Conservation (phyloP, 2,797 vertebrate genomes). For the Bradypodion ventrale region DNA sequence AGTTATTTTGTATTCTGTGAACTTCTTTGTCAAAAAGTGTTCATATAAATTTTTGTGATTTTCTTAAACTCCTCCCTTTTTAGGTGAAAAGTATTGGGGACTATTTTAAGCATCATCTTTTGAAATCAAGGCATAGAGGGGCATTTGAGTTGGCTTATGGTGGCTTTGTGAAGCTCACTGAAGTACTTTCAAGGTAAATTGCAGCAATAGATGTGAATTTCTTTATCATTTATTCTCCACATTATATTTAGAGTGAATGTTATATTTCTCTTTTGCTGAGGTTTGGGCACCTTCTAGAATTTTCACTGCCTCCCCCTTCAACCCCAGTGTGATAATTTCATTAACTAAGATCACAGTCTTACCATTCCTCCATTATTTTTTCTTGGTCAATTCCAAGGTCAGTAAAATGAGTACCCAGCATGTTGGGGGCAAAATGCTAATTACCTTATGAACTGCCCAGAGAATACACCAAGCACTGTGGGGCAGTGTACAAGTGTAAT, state of each 20-base stretch:
- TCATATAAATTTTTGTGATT: background rate
- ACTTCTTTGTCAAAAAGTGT: conserved; percentile 8
- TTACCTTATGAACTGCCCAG: no score
- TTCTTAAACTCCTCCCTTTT: conserved; percentile 37
- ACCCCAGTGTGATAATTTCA: background rate
- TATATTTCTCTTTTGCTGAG: background rate
- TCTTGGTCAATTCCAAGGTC: no score
- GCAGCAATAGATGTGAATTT: no score
- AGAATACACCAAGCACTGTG: no score
- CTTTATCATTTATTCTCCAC: background rate
- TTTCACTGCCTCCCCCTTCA: background rate
- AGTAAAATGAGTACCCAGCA: no score
- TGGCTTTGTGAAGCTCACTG: conserved; percentile 93
- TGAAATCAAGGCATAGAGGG: conserved; percentile 95
- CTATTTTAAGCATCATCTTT: conserved; percentile 94
- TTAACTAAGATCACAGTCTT: background rate
- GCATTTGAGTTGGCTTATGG: conserved; percentile 97
- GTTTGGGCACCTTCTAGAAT: background rate
- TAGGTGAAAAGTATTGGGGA: conserved; percentile 91
- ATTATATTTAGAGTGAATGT: background rate
- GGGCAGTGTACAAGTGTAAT: no score
- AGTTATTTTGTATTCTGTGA: no score
- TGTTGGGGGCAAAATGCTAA: no score
- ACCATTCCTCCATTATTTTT: no score
- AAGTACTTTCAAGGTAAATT: conserved; percentile 90